Conservation (phyloP, 2,113 vertebrate genomes). For the Lonchura striata region DNA sequence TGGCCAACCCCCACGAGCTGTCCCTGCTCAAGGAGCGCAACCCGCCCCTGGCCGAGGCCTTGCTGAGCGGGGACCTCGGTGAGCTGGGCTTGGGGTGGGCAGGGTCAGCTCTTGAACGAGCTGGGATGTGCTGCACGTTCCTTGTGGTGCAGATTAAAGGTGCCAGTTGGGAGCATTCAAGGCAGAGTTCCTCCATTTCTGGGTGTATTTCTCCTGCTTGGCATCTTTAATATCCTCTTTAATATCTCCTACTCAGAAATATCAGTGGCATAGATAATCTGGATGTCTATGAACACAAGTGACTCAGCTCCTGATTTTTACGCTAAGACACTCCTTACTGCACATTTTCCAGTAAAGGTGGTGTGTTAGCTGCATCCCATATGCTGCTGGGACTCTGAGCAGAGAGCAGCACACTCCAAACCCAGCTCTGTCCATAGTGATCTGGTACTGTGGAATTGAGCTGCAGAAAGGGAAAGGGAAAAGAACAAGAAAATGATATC, state of each 20-base stretch:
- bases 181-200: background rate
- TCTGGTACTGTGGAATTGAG: background rate
- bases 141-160: background rate
- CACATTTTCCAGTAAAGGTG: background rate
- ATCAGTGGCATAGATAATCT: background rate
- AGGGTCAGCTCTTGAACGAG: background rate
- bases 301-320: background rate
- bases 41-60: slow-evolving; percentile 90
- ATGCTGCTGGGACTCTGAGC: background rate
- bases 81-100: background rate
- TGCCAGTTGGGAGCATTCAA: background rate
- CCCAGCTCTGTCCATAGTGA: fast-evolving
- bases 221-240: background rate
- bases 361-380: background rate
- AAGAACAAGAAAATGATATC: background rate
- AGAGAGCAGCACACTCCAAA: background rate
- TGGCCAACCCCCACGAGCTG: slow-evolving; percentile 94
- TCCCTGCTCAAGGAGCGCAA: slow-evolving; percentile 97
- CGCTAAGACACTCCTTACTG: background rate
- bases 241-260: background rate
- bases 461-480: background rate
- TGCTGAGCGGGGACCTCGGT: slow-evolving; percentile 97
- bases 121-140: background rate
- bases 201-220: background rate
- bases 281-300: background rate